A percentile compares a stretch with the other conserved stretches of the same genome.
Conservation (phyloP, 1,140 invertebrate genomes). For the Danaus melanippus region DNA sequence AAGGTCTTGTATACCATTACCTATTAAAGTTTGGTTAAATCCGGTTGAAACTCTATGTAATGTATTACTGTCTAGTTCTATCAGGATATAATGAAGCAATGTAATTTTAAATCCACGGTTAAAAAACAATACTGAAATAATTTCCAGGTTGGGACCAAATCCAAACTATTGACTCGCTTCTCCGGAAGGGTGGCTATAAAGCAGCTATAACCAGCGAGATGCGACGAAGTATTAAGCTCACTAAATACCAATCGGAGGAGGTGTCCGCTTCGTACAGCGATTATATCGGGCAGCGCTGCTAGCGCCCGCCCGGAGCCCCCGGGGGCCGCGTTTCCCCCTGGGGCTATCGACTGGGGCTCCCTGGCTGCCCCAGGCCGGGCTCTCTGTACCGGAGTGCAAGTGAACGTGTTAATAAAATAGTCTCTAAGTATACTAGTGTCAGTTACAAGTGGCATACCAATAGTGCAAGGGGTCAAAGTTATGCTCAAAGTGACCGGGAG, state of each 20-base stretch:
- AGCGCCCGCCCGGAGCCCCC: too few species aligned
- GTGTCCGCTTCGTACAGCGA: slow-evolving; percentile 68
- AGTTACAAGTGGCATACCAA: slow-evolving; percentile 19
- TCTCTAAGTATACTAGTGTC: slow-evolving; percentile 51
- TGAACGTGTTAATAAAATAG: slow-evolving; percentile 50
- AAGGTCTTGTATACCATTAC: slow-evolving; percentile 75
- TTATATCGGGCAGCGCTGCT: slow-evolving; percentile 54
- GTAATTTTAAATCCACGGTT: not conserved
- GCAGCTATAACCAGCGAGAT: slow-evolving; percentile 91
- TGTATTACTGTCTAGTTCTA: not conserved
- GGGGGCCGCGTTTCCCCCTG: too few species aligned
- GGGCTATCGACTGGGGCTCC: slow-evolving; percentile 1
- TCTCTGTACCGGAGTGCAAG: slow-evolving; percentile 26
- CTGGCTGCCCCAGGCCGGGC: not conserved
- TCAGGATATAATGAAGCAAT: not conserved
- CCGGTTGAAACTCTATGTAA: slow-evolving; percentile 4
- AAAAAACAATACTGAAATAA: slow-evolving; percentile 4
- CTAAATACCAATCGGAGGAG: slow-evolving; percentile 87
- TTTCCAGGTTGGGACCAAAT: slow-evolving; percentile 93
- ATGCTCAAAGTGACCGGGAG: slow-evolving; percentile 53
- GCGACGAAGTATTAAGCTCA: slow-evolving; percentile 91
- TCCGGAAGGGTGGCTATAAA: slow-evolving; percentile 97
- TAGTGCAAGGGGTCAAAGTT: slow-evolving; percentile 42
- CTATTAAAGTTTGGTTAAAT: too few species aligned
- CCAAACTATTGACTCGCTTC: slow-evolving; percentile 97